Base-by-base conservation (phyloP, 2,113 vertebrate genomes). In the Craseonycteris thonglongyai region DNA sequence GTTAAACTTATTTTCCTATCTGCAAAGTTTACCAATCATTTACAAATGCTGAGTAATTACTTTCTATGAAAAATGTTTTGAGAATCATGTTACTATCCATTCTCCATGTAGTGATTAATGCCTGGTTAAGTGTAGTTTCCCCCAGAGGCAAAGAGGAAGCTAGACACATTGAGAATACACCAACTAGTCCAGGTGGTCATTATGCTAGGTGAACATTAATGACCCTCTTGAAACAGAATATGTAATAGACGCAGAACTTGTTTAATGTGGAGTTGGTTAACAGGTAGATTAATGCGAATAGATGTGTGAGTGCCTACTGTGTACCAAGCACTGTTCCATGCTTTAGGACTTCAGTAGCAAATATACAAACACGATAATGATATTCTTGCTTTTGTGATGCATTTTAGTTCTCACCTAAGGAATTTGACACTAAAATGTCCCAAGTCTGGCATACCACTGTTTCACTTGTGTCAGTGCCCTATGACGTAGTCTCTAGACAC, bases 21-120 rank as follows among this genome's bases (percentile, higher is more conserved):
- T 94, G 59, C 15, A 91, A 85, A 94, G 79, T 61, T 87, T 68
- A 13, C 47, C 30, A 93, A 0, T 93, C n/a, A 90, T 92, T 95
- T 65, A 86, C 74, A 82, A 94, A 83, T 88, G 33, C 21, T 8
- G 0, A 71, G 80, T 38, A 66, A 80, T 66, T 95, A 30, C 90
- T 92, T 84, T 95, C 47, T 93, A 26, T 80, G 42, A 81, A 56
- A 75, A 94, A 26, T 79, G 28, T 92, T 91, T 92, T 78, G 58
- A 80, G n/a, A 93, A 66, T 81, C 79, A 68, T 84, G 65, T 88
- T 45, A 66, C 72, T 63, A 85, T 66, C 28, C n/a, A 42, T 86
- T 68, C 76, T 68, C 19, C 56, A 56, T 51, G 51, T 93, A 86
- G 49, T 91, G 16, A 19, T 8, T n/a, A 75, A 86, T 86, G 19